A percentile compares a stretch with the other conserved stretches of the same genome.
These are phyloP conservation scores for Colinus virginianus DNA, from an alignment of 2,113 vertebrate species.

Conservation along the genomic window DNA sequence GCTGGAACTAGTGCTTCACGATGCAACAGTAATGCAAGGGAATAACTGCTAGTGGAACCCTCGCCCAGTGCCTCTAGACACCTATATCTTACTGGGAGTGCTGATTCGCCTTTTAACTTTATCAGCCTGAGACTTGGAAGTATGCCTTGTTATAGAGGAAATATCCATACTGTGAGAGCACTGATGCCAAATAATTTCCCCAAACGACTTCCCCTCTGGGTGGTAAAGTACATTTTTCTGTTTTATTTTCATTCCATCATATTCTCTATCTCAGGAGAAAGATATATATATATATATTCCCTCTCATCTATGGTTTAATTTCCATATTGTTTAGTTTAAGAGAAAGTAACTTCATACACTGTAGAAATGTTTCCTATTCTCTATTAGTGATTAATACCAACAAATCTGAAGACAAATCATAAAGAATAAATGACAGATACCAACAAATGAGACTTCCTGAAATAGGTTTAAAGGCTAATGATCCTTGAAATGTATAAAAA, in stretches of 20 bases:
- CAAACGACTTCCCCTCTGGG: slow-evolving; percentile 31
- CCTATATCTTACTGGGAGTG: neutral
- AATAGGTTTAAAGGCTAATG: slow-evolving; percentile 62
- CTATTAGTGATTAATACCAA: slow-evolving; percentile 55
- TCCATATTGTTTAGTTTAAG: slow-evolving; percentile 55
- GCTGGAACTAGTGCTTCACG: neutral
- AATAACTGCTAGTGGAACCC: neutral
- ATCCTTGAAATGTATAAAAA: slow-evolving; percentile 63
- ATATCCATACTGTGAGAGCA: slow-evolving; percentile 48
- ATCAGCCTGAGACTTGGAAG: slow-evolving; percentile 57
- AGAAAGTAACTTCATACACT: slow-evolving; percentile 55
- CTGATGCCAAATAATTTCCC: slow-evolving; percentile 54
- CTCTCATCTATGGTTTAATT: slow-evolving; percentile 17
- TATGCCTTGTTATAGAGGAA: slow-evolving; percentile 47
- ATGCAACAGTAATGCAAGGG: neutral
- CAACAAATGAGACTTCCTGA: slow-evolving; percentile 57
- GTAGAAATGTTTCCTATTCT: slow-evolving; percentile 45
- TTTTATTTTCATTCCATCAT: slow-evolving; percentile 69
- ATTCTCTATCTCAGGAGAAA: slow-evolving; percentile 39
- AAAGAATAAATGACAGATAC: slow-evolving; percentile 53
- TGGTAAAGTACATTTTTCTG: slow-evolving; percentile 68
- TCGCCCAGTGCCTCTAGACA: neutral
- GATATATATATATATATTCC: neutral
- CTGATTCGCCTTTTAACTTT: slow-evolving; percentile 44
- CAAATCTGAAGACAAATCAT: slow-evolving; percentile 31